Evolutionary conservation across 2,888 invertebrate genomes (phyloP).

Genomic region (Stenotaenia linearis): DNA sequence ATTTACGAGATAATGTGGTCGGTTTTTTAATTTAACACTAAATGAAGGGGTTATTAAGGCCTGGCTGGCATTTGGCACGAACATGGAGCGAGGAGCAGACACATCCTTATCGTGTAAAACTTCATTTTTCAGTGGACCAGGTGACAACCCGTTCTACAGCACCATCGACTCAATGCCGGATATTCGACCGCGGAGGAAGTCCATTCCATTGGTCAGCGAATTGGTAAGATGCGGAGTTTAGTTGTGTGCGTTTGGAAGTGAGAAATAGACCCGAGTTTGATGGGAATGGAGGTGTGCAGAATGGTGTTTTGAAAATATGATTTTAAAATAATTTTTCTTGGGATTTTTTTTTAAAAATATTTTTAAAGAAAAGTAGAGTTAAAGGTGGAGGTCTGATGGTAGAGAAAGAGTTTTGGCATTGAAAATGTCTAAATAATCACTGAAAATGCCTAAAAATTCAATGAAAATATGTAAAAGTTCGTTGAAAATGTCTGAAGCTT

Average conservation of each 20-base stretch:
- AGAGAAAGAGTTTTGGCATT: too few relatives aligned
- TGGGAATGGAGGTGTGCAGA: background rate
- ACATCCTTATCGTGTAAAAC: background rate
- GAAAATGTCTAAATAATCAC: too few relatives aligned
- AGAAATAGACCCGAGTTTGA: too few relatives aligned
- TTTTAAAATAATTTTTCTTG: too few relatives aligned
- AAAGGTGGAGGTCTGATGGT: too few relatives aligned
- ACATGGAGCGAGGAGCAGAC: background rate
- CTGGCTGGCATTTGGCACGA: background rate
- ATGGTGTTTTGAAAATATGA: background rate
- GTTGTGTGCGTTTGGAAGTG: too few relatives aligned
- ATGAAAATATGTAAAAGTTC: too few relatives aligned
- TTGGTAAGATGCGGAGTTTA: too few relatives aligned
- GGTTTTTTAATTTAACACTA: background rate
- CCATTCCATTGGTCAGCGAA: constrained; percentile 96
- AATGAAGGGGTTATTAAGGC: background rate
- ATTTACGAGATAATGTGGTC: background rate
- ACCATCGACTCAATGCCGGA: constrained; percentile 99
- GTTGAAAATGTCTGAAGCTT: too few relatives aligned
- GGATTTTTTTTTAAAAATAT: too few relatives aligned
- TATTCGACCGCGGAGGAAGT: constrained; percentile 92
- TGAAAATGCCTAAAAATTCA: too few relatives aligned
- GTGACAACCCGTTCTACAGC: constrained; percentile 98
- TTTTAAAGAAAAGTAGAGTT: too few relatives aligned
- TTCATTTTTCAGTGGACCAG: constrained; percentile 63